A percentile compares a stretch with the other conserved stretches of the same genome.
These are phyloP conservation scores for Orchesella flavescens DNA, from an alignment of 2,888 invertebrate genomes.

Conservation along the genomic window DNA sequence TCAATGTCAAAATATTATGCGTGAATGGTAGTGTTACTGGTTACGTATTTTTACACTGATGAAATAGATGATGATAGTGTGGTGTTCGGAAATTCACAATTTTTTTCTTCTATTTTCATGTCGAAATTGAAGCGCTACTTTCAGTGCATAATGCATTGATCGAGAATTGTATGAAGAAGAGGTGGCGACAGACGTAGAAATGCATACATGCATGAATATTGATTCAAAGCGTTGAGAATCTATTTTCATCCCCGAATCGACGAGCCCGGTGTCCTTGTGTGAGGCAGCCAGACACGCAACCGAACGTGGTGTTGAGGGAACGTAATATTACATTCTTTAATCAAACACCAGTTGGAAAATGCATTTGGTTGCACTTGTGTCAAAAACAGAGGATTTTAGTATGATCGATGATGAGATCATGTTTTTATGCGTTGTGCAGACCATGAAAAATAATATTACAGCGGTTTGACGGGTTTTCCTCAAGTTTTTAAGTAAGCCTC, in stretches of 20 bases:
- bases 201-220: not conserved
- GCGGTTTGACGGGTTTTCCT: constrained; percentile 53
- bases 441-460: constrained; percentile 29
- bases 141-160: no score
- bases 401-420: constrained; percentile 54
- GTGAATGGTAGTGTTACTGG: constrained; percentile 4
- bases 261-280: no score
- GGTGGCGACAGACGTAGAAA: not conserved
- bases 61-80: no score
- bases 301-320: no score
- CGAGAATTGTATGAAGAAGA: no score
- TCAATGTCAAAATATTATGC: constrained; percentile 39
- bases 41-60: not conserved
- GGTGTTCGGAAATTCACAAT: no score
- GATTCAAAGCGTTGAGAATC: not conserved
- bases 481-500: constrained; percentile 21
- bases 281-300: no score
- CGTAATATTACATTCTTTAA: not conserved
- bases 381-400: constrained; percentile 37
- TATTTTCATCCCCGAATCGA: no score
- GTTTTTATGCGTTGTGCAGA: constrained; percentile 22
- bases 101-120: no score
- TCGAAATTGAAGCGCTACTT: no score
- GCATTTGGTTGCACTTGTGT: constrained; percentile 37
- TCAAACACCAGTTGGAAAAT: not conserved